phyloP scores from a whole-genome alignment of 2,888 invertebrate genomes.

The Fabriciana adippe region DNA sequence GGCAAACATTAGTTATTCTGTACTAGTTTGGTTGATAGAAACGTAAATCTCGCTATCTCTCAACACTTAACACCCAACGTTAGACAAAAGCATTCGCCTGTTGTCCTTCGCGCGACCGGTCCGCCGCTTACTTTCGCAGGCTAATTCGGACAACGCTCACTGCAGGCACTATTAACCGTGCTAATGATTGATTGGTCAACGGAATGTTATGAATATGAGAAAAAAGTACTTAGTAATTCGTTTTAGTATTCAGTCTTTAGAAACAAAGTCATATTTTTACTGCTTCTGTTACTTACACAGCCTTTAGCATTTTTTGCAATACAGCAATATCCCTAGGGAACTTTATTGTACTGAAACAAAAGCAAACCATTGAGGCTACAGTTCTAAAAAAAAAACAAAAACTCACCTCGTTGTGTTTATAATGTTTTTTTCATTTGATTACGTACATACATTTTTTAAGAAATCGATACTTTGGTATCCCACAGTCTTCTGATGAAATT shows the following conservation, averaged over 20 bases:
- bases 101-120: constrained; percentile 78
- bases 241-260: neutral
- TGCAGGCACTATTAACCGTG: constrained; percentile 36
- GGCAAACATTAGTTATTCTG: too few species aligned
- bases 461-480: too few species aligned
- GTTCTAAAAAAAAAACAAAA: too few species aligned
- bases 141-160: constrained; percentile 52
- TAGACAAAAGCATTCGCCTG: constrained; percentile 72
- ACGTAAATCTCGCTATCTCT: constrained; percentile 42
- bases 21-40: neutral
- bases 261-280: neutral
- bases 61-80: constrained; percentile 48
- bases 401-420: too few species aligned
- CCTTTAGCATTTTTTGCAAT: too few species aligned
- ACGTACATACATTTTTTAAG: too few species aligned
- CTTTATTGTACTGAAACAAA: too few species aligned
- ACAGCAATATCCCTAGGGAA: too few species aligned
- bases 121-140: constrained; percentile 59
- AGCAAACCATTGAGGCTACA: too few species aligned
- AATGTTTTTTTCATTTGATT: too few species aligned
- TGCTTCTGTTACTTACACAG: neutral
- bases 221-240: constrained; percentile 2
- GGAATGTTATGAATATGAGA: constrained; percentile 22
- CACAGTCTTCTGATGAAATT: too few species aligned
- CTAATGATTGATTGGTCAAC: constrained; percentile 38